phyloP scores from a whole-genome alignment of 2,888 invertebrate species.

The Agrotis clavis region DNA sequence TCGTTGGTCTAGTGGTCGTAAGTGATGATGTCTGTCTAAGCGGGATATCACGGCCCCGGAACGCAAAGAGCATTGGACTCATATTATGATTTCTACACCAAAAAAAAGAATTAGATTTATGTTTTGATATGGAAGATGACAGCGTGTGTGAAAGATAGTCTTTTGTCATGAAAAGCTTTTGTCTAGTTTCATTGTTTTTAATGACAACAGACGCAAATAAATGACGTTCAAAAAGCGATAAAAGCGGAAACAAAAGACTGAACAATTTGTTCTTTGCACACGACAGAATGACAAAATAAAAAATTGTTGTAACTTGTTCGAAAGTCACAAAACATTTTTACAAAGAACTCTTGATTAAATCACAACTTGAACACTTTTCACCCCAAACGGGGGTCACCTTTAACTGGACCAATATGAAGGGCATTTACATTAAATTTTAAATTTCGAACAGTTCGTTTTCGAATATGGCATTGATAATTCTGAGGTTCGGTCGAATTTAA shows the following conservation, averaged over 20 bases:
- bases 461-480: conserved; percentile 63
- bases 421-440: conserved; percentile 52
- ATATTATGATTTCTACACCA: too few species aligned
- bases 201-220: background rate
- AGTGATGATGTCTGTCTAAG: too few species aligned
- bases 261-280: conserved; percentile 17
- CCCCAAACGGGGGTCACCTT: conserved; percentile 23
- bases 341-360: conserved; percentile 41
- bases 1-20: too few species aligned
- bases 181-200: background rate
- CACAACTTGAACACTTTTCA: conserved; percentile 28
- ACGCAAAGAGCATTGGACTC: too few species aligned
- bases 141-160: too few species aligned
- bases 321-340: conserved; percentile 13
- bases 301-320: conserved; percentile 17
- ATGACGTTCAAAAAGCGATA: conserved; percentile 2
- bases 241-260: background rate
- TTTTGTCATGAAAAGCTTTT: background rate
- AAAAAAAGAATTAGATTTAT: too few species aligned
- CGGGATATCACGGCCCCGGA: too few species aligned
- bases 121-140: background rate
- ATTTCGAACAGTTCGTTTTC: conserved; percentile 50
- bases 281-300: conserved; percentile 32
- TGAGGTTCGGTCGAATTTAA: conserved; percentile 49
- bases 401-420: conserved; percentile 48